These are phyloP conservation scores for Agrotis puta DNA, from an alignment of 2,888 invertebrate species.

Conservation along the genomic window DNA sequence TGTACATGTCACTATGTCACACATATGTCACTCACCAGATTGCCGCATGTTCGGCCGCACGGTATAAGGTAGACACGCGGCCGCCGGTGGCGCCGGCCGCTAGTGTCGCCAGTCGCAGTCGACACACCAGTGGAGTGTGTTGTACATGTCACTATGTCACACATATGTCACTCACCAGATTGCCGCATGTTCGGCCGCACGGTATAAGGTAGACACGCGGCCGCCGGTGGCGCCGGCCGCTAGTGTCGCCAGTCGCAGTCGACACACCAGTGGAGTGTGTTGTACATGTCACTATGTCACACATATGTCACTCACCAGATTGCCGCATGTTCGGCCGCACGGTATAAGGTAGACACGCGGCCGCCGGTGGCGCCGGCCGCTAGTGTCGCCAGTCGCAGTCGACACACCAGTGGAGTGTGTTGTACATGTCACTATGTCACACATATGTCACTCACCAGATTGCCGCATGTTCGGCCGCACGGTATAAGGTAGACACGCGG, in stretches of 20 bases:
- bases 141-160: not conserved
- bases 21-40: constrained; percentile 80
- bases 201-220: constrained; percentile 84
- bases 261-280: constrained; percentile 93
- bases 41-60: constrained; percentile 82
- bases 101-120: constrained; percentile 93
- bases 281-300: not conserved
- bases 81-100: constrained; percentile 90
- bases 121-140: constrained; percentile 93
- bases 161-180: constrained; percentile 80
- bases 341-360: too few relatives aligned
- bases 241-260: constrained; percentile 93
- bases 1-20: not conserved
- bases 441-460: constrained; percentile 80
- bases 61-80: constrained; percentile 84
- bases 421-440: not conserved
- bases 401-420: constrained; percentile 92
- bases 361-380: constrained; percentile 90
- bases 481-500: too few relatives aligned
- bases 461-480: constrained; percentile 82
- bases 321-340: constrained; percentile 82
- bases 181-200: constrained; percentile 82
- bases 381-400: constrained; percentile 93
- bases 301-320: constrained; percentile 80
- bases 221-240: constrained; percentile 90